Conservation (phyloP, 2,113 vertebrate genomes). For the Rhea americana region DNA sequence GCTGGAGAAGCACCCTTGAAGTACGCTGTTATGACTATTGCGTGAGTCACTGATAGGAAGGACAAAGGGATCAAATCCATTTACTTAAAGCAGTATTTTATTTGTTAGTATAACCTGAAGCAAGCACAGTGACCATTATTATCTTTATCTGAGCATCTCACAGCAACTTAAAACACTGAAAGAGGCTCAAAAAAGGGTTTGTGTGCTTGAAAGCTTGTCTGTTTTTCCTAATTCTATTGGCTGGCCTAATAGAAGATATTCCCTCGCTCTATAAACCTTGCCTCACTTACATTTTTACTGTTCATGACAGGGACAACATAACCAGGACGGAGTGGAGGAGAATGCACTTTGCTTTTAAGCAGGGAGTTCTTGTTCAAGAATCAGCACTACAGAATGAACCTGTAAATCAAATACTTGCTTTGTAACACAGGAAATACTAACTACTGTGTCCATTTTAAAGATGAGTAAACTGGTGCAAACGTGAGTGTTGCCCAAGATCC, state of each 20-base stretch:
- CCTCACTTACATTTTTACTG: neutral
- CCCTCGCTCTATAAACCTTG: neutral
- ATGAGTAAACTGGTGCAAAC: neutral
- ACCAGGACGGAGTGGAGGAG: neutral
- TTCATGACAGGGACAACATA: neutral
- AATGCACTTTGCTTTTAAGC: accelerated
- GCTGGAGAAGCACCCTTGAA: neutral
- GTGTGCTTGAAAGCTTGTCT: neutral
- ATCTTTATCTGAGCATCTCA: slow-evolving; percentile 42
- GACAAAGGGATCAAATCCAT: neutral
- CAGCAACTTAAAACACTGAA: neutral
- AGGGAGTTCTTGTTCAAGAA: neutral
- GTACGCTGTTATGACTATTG: neutral
- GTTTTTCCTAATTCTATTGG: neutral
- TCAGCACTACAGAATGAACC: accelerated
- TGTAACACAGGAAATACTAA: neutral
- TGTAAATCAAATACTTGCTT: accelerated
- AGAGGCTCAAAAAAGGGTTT: neutral
- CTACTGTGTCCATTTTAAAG: neutral
- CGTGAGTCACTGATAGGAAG: neutral
- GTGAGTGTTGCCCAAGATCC: neutral
- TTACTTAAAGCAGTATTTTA: neutral
- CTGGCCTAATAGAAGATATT: neutral
- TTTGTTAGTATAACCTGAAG: neutral
- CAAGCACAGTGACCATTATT: slow-evolving; percentile 2